These are phyloP conservation scores for Phthorimaea operculella DNA, from an alignment of 1,140 invertebrate species.

Conservation along the genomic window DNA sequence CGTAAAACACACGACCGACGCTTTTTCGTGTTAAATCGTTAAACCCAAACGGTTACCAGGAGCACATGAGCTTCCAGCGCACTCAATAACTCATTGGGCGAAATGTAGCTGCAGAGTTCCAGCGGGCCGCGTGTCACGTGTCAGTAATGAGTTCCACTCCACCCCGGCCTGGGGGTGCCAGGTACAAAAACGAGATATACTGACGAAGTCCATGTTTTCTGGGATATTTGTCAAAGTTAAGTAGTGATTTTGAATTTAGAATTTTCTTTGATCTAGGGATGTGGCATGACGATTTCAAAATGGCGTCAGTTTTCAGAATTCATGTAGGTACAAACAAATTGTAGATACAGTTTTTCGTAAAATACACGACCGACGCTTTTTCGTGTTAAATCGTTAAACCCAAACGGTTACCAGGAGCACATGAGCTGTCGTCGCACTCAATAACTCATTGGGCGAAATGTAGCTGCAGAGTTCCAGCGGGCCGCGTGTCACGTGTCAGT, in stretches of 20 bases:
- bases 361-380: too few species aligned
- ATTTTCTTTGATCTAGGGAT: too few species aligned
- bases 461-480: conserved; percentile 33
- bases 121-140: conserved; percentile 56
- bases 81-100: conserved; percentile 64
- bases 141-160: conserved; percentile 54
- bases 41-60: conserved; percentile 16
- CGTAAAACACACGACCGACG: too few species aligned
- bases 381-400: too few species aligned
- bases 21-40: too few species aligned
- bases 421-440: conserved; percentile 56
- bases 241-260: too few species aligned
- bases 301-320: too few species aligned
- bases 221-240: too few species aligned
- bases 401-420: conserved; percentile 30
- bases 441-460: conserved; percentile 63
- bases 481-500: conserved; percentile 59
- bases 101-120: conserved; percentile 45
- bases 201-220: not conserved
- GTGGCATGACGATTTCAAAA: too few species aligned
- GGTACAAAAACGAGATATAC: too few species aligned
- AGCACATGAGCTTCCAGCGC: conserved; percentile 52
- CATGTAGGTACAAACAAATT: too few species aligned
- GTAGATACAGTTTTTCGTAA: too few species aligned
- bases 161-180: conserved; percentile 13